Evolutionary conservation across 2,888 invertebrate genomes (phyloP).

Genomic region (Drosophila greeni): DNA sequence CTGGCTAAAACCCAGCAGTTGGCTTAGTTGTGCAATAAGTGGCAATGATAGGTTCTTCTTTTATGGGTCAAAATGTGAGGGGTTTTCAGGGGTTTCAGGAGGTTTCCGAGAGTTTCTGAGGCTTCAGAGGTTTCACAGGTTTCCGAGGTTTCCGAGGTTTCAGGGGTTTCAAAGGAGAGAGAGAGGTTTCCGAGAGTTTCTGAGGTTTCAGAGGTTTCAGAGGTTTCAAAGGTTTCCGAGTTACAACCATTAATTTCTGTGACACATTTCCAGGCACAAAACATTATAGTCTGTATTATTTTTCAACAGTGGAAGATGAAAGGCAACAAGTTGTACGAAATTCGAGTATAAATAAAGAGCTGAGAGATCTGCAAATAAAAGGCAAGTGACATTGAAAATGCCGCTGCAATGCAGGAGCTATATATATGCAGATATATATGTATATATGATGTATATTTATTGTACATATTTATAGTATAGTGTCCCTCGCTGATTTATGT

Average conservation of each 20-base stretch:
- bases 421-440: neutral
- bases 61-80: neutral
- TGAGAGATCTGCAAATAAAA: constrained; percentile 19
- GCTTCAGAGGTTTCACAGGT: no score
- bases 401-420: neutral
- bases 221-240: neutral
- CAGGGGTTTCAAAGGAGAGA: no score
- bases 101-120: no score
- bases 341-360: constrained; percentile 7
- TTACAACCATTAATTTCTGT: neutral
- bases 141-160: no score
- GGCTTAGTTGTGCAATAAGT: constrained; percentile 26
- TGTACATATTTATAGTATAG: neutral
- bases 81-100: neutral
- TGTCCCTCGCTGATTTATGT: constrained; percentile 21
- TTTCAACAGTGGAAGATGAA: no score
- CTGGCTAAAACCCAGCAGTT: constrained; percentile 37
- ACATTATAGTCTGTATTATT: no score
- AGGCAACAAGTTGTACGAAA: constrained; percentile 20
- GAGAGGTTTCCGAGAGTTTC: no score
- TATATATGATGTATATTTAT: neutral
- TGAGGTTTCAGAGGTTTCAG: no score
- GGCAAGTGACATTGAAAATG: constrained; percentile 38
- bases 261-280: neutral
- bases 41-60: constrained; percentile 11